These are phyloP conservation scores for Enteromius unitaeniatus DNA, from an alignment of 2,797 vertebrate species.

Conservation along the genomic window DNA sequence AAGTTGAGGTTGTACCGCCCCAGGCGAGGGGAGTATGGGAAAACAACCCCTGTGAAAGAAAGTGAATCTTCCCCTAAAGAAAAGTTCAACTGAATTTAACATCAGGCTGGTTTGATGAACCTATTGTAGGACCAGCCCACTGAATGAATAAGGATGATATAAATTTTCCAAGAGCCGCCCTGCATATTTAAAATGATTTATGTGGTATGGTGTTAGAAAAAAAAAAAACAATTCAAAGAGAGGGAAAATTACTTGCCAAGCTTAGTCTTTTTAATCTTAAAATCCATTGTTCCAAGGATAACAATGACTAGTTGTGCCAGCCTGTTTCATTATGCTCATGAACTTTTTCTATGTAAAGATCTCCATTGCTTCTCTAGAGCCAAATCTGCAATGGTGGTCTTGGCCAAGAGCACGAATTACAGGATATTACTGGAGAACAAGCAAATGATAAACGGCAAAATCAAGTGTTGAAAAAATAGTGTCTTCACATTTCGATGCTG, in stretches of 20 bases:
- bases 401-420: conserved; percentile 39
- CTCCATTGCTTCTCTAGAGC: conserved; percentile 14
- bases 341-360: conserved; percentile 29
- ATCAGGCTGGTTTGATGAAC: neutral
- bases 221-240: neutral
- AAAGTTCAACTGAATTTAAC: conserved; percentile 38
- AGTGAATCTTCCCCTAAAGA: conserved; percentile 42
- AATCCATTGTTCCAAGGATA: conserved; percentile 27
- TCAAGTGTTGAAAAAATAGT: neutral
- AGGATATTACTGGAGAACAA: neutral
- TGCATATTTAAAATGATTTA: neutral
- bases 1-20: conserved; percentile 93
- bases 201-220: neutral
- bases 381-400: conserved; percentile 44
- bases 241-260: conserved; percentile 34
- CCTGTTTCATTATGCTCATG: conserved; percentile 42
- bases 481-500: neutral
- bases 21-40: conserved; percentile 84
- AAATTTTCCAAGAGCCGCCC: neutral
- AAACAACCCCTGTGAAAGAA: conserved; percentile 85
- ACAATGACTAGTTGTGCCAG: conserved; percentile 39
- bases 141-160: neutral
- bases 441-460: neutral
- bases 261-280: conserved; percentile 36
- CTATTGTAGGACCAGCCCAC: neutral